Conservation (phyloP, 2,888 invertebrate genomes). For the Cephus runcator region DNA sequence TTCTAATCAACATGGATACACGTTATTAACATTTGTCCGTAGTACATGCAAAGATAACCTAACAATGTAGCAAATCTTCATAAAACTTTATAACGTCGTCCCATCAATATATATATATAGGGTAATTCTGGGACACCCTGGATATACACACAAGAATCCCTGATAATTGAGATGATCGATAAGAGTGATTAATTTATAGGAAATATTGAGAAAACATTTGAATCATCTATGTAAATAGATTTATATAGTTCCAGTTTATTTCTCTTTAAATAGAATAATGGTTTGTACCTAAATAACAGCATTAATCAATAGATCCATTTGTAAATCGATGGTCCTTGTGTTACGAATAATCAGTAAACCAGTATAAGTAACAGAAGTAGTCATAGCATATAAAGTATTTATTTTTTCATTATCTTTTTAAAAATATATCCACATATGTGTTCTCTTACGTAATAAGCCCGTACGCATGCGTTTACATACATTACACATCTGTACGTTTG, state of each 20-base stretch:
- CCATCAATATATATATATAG: neutral
- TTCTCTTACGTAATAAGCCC: neutral
- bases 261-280: too few species aligned
- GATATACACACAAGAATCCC: too few species aligned
- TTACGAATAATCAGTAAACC: too few species aligned
- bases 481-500: neutral
- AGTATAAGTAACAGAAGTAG: too few species aligned
- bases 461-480: neutral
- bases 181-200: neutral
- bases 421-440: too few species aligned
- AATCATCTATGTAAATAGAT: neutral
- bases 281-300: too few species aligned
- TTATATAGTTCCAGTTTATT: neutral
- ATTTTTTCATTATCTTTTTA: too few species aligned
- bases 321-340: too few species aligned
- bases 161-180: too few species aligned
- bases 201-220: neutral
- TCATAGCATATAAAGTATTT: too few species aligned
- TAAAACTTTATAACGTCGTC: neutral
- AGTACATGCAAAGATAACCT: neutral
- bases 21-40: neutral
- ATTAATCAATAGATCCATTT: too few species aligned
- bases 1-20: neutral
- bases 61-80: neutral
- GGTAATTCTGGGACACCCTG: too few species aligned